phyloP scores from a whole-genome alignment of 2,888 invertebrate genomes.

The Eudasyphora cyanicolor region DNA sequence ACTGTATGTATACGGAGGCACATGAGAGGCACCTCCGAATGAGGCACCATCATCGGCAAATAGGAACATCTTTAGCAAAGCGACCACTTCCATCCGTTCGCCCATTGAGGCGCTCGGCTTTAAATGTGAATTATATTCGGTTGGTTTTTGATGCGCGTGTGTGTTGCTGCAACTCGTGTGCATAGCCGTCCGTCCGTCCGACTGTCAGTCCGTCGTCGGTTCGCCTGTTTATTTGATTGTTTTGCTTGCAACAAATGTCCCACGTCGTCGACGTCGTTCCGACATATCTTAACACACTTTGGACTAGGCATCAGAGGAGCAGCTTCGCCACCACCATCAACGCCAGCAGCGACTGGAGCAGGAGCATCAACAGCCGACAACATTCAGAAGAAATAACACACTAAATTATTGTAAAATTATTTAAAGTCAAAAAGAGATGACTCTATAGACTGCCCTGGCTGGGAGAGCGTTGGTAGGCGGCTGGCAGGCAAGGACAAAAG shows the following conservation, averaged over 20 bases:
- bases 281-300: conserved; percentile 51
- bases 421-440: conserved; percentile 66
- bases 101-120: not conserved
- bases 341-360: conserved; percentile 7
- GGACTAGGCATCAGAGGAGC: conserved; percentile 21
- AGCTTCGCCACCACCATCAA: conserved; percentile 11
- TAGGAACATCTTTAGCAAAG: no score
- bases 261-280: no score
- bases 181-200: conserved; percentile 49
- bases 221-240: conserved; percentile 45
- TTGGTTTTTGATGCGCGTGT: conserved; percentile 24
- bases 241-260: conserved; percentile 26
- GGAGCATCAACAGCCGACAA: conserved; percentile 11
- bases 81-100: not conserved
- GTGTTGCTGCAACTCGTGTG: not conserved
- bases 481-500: not conserved
- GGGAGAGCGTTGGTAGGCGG: no score
- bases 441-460: no score
- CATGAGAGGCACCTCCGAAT: not conserved
- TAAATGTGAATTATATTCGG: conserved; percentile 20
- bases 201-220: conserved; percentile 25
- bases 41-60: no score
- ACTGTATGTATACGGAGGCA: no score
- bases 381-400: conserved; percentile 46
- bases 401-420: conserved; percentile 63